Evolutionary conservation across 2,888 invertebrate species (phyloP), one percentile per base, ranked within the genome.

Genomic region (Celastrina argiolus): DNA sequence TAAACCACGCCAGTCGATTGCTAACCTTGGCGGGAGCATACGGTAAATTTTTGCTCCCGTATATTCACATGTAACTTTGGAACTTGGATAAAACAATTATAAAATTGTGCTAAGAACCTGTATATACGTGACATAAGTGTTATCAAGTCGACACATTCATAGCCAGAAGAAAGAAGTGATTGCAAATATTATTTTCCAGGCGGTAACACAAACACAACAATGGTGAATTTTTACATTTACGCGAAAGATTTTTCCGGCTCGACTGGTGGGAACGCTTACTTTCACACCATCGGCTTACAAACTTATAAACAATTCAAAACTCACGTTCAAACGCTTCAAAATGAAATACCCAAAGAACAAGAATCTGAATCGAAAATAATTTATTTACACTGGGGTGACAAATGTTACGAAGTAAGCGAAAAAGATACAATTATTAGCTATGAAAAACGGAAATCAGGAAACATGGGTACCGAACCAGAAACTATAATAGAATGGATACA

Each of bases 301-400:
- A 73, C 74, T 56, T 59, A 77, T 10, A 64, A 72, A 31, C 70
- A 75, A 5, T 77, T 77, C 63, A 74, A 75, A 73, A 31, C 6
- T 26, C 70, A 75, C 16, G 73, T 76, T 18, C 10, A 70, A 74
- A 69, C 72, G 65, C 68, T 72, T 75, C 0, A 69, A 74, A 68
- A 61, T 59, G 18, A 69, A 74, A 68, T 56, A 42, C 67, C 68
- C 31, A 69, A 51, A 39, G 69, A 72, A 10, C 63, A 66, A 10
- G 10, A 68, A 28, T 70, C 67, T 66, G 69, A 74, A 69, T 74
- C 71, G 0, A 72, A 71, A 73, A 72, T 74, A 14, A 45, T 79
- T 68, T 78, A 78, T 63, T 74, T 79, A 59, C 77, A 79, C 66
- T 79, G 79, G 78, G 74, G 76, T 3, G 2, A 70, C 56, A 5